phyloP scores from a whole-genome alignment of 53 echinoderm and acorn worm species.

The Antedon mediterranea region DNA sequence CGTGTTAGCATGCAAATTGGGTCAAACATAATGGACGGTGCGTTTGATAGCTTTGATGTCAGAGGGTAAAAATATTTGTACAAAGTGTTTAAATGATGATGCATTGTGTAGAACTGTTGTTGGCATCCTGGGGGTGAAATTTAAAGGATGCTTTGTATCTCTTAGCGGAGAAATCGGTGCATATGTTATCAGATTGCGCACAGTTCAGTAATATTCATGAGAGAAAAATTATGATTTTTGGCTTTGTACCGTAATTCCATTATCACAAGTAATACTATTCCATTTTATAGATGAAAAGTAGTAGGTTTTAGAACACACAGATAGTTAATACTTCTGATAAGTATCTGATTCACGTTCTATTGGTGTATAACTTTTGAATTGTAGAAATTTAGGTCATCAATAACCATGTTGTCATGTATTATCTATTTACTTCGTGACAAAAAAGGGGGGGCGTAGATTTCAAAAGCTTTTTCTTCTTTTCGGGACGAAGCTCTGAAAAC shows the following conservation, averaged over 20 bases:
- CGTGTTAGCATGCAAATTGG: background rate
- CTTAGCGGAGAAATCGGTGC: background rate
- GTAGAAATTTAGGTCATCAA: background rate
- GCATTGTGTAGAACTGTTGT: background rate
- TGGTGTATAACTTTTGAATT: background rate
- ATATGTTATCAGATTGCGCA: background rate
- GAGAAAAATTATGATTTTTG: background rate
- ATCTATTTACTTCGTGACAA: background rate
- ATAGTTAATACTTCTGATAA: background rate
- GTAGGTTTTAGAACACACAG: background rate
- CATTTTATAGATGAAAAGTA: conserved; percentile 1
- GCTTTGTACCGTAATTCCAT: background rate
- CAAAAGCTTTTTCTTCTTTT: background rate
- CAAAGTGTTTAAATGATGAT: background rate
- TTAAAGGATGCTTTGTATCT: background rate
- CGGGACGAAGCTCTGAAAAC: background rate
- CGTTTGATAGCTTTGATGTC: background rate
- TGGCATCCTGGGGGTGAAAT: background rate
- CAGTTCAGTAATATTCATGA: background rate
- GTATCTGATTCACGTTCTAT: background rate
- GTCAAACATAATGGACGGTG: background rate
- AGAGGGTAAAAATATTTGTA: background rate
- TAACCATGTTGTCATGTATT: conserved; percentile 1
- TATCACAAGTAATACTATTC: background rate
- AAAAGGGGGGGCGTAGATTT: background rate